Evolutionary conservation across 1,140 invertebrate genomes (phyloP).

Genomic region (Colletes latitarsis): DNA sequence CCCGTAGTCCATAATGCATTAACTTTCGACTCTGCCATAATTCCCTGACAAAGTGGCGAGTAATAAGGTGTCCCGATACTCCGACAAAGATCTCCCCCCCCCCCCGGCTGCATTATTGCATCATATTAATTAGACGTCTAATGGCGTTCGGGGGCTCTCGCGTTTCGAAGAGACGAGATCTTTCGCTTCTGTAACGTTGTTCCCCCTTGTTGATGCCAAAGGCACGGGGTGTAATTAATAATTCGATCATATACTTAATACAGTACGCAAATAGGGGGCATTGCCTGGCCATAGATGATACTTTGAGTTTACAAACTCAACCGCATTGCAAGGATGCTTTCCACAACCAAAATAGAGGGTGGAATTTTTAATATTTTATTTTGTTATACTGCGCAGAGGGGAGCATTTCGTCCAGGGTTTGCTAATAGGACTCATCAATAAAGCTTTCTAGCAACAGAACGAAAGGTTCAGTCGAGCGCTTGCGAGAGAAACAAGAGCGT

Average conservation of each 20-base stretch:
- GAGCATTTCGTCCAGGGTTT: too few relatives aligned
- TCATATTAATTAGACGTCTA: conserved; percentile 55
- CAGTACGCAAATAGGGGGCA: neutral
- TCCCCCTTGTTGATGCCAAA: conserved; percentile 27
- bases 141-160: conserved; percentile 26
- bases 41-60: neutral
- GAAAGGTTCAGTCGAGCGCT: too few relatives aligned
- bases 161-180: conserved; percentile 17
- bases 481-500: too few relatives aligned
- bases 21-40: conserved; percentile 5
- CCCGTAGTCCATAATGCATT: neutral
- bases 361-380: too few relatives aligned
- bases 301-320: neutral
- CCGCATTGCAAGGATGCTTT: neutral
- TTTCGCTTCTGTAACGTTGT: conserved; percentile 20
- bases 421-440: too few relatives aligned
- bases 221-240: conserved; percentile 40
- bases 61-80: conserved; percentile 20
- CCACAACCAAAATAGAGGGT: neutral
- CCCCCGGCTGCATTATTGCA: conserved; percentile 32
- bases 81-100: neutral
- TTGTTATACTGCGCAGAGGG: too few relatives aligned
- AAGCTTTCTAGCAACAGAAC: too few relatives aligned
- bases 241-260: conserved; percentile 45
- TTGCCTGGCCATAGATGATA: neutral